These are phyloP conservation scores for Coelinius sp. DNA, from an alignment of 2,888 invertebrate genomes.

Conservation along the genomic window DNA sequence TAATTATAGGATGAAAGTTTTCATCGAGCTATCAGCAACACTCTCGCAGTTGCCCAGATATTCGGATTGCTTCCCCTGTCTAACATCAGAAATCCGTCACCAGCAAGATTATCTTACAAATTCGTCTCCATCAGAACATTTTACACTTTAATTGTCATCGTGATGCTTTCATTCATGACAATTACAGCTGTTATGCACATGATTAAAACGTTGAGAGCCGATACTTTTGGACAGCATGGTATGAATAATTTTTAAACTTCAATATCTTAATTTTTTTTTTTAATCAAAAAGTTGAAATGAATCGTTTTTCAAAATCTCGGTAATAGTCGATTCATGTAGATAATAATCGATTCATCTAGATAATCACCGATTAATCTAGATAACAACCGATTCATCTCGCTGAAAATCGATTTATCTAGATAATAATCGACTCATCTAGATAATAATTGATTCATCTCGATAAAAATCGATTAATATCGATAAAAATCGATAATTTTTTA, in stretches of 20 bases:
- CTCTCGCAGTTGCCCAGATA: conserved; percentile 61
- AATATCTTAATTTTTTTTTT: background rate
- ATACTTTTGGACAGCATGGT: conserved; percentile 59
- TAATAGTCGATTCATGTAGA: too few species aligned
- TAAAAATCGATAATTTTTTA: too few species aligned
- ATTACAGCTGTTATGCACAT: conserved; percentile 59
- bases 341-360: too few species aligned
- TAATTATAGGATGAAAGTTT: conserved; percentile 60
- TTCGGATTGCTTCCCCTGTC: conserved; percentile 65
- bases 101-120: conserved; percentile 54
- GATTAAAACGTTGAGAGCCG: conserved; percentile 58
- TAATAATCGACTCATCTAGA: too few species aligned
- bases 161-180: conserved; percentile 52
- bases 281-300: background rate
- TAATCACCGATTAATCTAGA: too few species aligned
- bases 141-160: conserved; percentile 52
- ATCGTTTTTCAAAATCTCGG: background rate
- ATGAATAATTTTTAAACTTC: conserved; percentile 29
- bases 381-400: too few species aligned
- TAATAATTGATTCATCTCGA: too few species aligned
- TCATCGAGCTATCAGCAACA: conserved; percentile 59
- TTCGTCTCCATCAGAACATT: conserved; percentile 52
- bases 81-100: conserved; percentile 53
- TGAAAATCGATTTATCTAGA: too few species aligned
- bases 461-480: too few species aligned